These are phyloP conservation scores for zebrafish (Danio rerio) DNA, from an alignment of 2,113 vertebrate genomes.

Conservation along the genomic window DNA sequence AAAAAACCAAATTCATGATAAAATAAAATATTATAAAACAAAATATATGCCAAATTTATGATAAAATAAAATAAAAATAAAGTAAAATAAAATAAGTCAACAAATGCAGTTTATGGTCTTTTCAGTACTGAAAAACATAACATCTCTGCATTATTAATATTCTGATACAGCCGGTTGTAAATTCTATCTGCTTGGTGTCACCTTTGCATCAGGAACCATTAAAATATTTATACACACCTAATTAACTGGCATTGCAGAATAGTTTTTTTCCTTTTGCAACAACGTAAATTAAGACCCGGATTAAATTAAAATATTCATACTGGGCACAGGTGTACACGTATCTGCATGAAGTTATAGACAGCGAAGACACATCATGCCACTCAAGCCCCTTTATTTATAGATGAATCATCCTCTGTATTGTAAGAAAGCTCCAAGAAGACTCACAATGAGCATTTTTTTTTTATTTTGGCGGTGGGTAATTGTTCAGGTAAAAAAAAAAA, in stretches of 20 bases:
- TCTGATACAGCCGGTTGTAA: slow-evolving; percentile 73
- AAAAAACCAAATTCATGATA: slow-evolving; percentile 35
- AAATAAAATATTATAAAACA: too few species aligned
- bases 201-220: slow-evolving; percentile 74
- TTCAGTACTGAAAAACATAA: slow-evolving; percentile 67
- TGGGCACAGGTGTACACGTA: slow-evolving; percentile 55
- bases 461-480: slow-evolving; percentile 39
- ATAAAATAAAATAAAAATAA: not conserved
- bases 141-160: slow-evolving; percentile 76
- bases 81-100: not conserved
- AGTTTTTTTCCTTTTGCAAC: slow-evolving; percentile 66
- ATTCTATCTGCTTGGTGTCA: slow-evolving; percentile 73
- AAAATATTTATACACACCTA: slow-evolving; percentile 80
- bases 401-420: slow-evolving; percentile 49
- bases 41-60: slow-evolving; percentile 39
- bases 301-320: slow-evolving; percentile 68
- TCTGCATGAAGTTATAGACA: slow-evolving; percentile 61
- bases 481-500: slow-evolving; percentile 36
- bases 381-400: slow-evolving; percentile 60
- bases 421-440: slow-evolving; percentile 22
- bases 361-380: slow-evolving; percentile 56
- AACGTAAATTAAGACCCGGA: slow-evolving; percentile 69
- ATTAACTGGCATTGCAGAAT: slow-evolving; percentile 76
- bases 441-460: slow-evolving; percentile 45
- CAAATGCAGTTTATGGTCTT: slow-evolving; percentile 31